Evolutionary conservation across 2,888 invertebrate species (phyloP).

Genomic region (Idaea aversata): DNA sequence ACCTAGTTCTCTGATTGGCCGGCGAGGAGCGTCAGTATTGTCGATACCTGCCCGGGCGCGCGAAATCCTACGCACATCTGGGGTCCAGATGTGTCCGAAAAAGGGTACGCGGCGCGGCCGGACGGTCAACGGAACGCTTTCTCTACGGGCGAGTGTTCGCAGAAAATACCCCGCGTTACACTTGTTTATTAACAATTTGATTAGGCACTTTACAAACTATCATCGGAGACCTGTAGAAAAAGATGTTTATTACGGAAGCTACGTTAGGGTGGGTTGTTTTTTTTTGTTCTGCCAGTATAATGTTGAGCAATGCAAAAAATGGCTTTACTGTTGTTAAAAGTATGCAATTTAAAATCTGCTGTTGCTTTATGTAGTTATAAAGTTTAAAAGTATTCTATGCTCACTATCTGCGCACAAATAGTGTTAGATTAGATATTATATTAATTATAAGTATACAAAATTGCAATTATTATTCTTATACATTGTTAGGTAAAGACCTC

Average conservation of each 20-base stretch:
- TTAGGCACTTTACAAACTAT: neutral
- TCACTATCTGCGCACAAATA: conserved; percentile 20
- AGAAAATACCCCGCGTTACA: no score
- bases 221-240: neutral
- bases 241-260: neutral
- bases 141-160: no score
- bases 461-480: neutral
- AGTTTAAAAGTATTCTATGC: conserved; percentile 12
- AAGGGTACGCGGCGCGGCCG: no score
- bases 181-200: no score
- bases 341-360: neutral
- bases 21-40: no score
- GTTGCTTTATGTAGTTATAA: conserved; percentile 4
- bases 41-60: no score
- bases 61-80: no score
- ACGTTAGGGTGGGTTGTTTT: neutral
- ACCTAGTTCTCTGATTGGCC: no score
- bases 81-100: no score
- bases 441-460: neutral
- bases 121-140: no score
- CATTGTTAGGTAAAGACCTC: neutral
- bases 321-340: neutral
- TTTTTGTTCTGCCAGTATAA: neutral
- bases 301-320: neutral
- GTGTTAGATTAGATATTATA: neutral